phyloP scores from a whole-genome alignment of 2,113 vertebrate genomes.

The Raja brachyura region DNA sequence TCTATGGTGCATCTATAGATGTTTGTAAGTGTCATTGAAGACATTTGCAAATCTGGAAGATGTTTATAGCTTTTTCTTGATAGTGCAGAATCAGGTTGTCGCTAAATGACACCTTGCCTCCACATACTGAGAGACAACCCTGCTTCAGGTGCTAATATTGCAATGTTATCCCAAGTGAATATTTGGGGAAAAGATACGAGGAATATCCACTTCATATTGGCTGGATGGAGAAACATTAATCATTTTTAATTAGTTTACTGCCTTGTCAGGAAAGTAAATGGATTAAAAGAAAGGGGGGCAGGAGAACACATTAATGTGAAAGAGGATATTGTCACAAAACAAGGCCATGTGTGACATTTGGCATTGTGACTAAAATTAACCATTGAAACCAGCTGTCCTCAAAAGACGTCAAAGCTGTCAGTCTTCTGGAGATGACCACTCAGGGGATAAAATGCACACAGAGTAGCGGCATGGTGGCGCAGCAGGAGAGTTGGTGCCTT shows the following conservation, averaged over 20 bases:
- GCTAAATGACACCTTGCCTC: neutral
- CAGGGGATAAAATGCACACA: neutral
- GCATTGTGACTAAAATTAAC: neutral
- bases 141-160: neutral
- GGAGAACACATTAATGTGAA: neutral
- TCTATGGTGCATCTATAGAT: too few relatives aligned
- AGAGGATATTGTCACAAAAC: neutral
- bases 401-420: neutral
- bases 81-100: neutral
- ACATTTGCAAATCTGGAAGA: neutral
- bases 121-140: neutral
- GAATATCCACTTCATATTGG: neutral
- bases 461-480: neutral
- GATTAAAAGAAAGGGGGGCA: neutral
- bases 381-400: neutral
- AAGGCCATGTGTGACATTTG: neutral
- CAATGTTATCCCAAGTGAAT: neutral
- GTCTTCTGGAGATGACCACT: neutral
- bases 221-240: neutral
- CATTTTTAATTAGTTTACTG: neutral
- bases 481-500: too few relatives aligned
- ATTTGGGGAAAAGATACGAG: neutral
- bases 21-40: too few relatives aligned
- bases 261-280: neutral
- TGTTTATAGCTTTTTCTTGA: neutral